Evolutionary conservation across 2,797 vertebrate species (phyloP).

Genomic region (Lithobates pipiens): DNA sequence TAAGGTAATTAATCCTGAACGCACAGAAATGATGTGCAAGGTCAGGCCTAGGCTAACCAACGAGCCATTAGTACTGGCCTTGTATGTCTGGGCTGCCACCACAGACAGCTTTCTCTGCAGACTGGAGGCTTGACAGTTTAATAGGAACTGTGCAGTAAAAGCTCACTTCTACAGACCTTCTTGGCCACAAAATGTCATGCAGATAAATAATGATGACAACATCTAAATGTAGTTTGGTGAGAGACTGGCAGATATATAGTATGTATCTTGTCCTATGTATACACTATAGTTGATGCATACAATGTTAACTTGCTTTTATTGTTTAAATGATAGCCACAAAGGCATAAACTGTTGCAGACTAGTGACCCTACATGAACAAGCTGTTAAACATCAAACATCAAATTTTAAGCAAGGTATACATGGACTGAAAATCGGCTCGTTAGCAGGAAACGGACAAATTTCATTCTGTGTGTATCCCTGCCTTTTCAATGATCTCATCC

Average conservation of each 20-base stretch:
- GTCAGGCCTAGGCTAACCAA: constrained; percentile 22
- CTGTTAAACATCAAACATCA: too few species aligned
- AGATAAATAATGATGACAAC: background rate
- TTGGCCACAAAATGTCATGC: background rate
- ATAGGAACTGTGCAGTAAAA: background rate
- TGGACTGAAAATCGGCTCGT: too few species aligned
- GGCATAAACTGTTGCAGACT: background rate
- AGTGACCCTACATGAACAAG: background rate
- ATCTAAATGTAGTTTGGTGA: background rate
- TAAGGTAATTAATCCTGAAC: constrained; percentile 26
- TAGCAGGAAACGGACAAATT: too few species aligned
- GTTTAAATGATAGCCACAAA: background rate
- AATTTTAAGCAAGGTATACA: too few species aligned
- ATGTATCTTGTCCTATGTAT: background rate
- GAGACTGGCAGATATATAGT: background rate
- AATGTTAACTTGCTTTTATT: background rate
- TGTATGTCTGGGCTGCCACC: constrained; percentile 3
- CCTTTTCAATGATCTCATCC: too few species aligned
- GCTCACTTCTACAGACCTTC: background rate
- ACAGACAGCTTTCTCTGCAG: background rate
- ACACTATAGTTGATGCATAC: background rate
- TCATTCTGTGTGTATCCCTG: too few species aligned
- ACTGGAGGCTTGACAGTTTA: constrained; percentile 10
- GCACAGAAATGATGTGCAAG: constrained; percentile 14
- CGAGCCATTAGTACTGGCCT: constrained; percentile 17